Evolutionary conservation across 2,797 vertebrate genomes (phyloP).

Genomic region (Capromys pilorides): DNA sequence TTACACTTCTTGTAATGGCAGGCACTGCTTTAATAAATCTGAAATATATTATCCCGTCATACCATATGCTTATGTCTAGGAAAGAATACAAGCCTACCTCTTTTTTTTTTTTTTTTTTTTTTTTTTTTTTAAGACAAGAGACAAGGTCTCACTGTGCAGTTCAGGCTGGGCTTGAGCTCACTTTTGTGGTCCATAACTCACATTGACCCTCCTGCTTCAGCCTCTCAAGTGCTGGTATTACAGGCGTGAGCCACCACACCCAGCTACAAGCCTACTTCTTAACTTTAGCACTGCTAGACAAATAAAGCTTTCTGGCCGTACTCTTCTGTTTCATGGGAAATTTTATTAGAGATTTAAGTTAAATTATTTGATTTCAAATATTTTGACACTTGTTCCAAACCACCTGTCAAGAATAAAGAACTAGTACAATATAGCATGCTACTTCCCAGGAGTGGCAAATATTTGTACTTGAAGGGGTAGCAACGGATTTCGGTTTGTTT

Average conservation of each 20-base stretch:
- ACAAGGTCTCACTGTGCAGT: no score
- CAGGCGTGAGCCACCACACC: no score
- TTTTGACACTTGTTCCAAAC: neutral
- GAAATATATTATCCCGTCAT: constrained; percentile 31
- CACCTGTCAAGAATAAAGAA: neutral
- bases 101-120: no score
- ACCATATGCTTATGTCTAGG: neutral
- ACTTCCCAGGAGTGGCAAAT: neutral
- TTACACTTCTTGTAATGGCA: constrained; percentile 11
- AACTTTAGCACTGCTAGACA: neutral
- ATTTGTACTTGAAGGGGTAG: neutral
- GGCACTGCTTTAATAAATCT: constrained; percentile 1
- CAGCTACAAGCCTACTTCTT: constrained; percentile 25
- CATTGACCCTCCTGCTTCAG: no score
- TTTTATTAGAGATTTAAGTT: neutral
- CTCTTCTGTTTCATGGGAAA: constrained; percentile 5
- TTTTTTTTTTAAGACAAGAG: no score
- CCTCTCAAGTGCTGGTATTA: no score
- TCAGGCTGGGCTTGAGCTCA: no score
- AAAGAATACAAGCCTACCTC: constrained; percentile 23
- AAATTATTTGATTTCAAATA: constrained; percentile 40
- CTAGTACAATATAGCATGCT: neutral
- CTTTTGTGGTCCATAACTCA: no score
- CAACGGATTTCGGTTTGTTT: neutral
- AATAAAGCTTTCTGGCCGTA: neutral